Percentiles rank a stretch among this genome's conserved stretches.
These are phyloP conservation scores for Acrocephalus scirpaceus DNA, from an alignment of 2,797 vertebrate species.

Conservation along the genomic window DNA sequence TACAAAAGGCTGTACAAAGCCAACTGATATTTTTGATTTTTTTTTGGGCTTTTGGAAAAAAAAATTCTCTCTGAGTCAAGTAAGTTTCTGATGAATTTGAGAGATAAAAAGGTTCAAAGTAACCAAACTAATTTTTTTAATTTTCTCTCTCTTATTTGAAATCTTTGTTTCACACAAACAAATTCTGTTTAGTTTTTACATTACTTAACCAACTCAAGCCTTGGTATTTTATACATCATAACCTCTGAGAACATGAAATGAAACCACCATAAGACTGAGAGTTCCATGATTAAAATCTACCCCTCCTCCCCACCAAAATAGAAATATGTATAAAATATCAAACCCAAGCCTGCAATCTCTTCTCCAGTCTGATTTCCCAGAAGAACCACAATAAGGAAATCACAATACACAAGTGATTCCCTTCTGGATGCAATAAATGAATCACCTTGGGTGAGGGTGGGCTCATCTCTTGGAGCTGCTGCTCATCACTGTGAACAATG, in stretches of 20 bases:
- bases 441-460: neutral
- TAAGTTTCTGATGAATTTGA: neutral
- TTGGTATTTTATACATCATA: neutral
- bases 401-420: neutral
- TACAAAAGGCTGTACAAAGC: neutral
- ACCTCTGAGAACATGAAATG: neutral
- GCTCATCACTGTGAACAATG: neutral
- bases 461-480: neutral
- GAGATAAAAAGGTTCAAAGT: neutral
- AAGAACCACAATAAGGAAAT: neutral
- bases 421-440: neutral
- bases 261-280: neutral
- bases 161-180: neutral
- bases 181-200: neutral
- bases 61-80: neutral
- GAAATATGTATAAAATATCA: neutral
- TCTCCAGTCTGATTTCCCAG: neutral
- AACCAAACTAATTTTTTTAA: neutral
- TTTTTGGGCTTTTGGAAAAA: neutral
- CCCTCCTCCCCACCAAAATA: fast-evolving
- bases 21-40: neutral
- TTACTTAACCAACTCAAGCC: neutral
- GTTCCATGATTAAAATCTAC: neutral
- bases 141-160: neutral
- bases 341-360: neutral